These are phyloP conservation scores for Mobula birostris DNA, from an alignment of 2,113 vertebrate genomes.

Conservation along the genomic window DNA sequence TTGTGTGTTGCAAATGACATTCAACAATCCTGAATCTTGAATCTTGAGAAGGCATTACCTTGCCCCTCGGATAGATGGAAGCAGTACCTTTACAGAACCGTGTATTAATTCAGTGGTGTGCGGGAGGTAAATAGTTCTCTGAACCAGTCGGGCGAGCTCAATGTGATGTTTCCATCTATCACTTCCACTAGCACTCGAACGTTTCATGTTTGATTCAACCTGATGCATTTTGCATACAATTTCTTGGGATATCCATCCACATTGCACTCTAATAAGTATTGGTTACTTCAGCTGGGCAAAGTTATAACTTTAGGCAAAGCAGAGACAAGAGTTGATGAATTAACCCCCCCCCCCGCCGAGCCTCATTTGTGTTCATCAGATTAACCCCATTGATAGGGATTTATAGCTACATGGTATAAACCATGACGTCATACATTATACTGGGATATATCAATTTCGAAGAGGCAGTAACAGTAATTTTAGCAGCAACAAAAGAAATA, in stretches of 20 bases:
- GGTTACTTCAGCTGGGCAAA: constrained; percentile 6
- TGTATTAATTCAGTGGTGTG: no score
- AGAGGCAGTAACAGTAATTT: neutral
- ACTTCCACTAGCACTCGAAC: neutral
- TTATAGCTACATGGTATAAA: neutral
- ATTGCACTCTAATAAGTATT: neutral
- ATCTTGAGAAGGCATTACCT: no score
- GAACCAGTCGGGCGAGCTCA: no score
- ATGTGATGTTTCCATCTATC: no score
- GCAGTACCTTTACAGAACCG: no score
- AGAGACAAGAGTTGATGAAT: neutral
- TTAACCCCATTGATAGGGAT: constrained; percentile 25
- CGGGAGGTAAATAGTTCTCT: no score
- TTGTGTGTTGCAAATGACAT: no score
- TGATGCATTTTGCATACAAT: constrained; percentile 12
- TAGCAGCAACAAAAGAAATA: neutral
- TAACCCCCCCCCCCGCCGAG: constrained; percentile 4
- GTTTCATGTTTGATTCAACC: neutral
- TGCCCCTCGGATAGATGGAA: no score
- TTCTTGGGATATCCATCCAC: neutral
- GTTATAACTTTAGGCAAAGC: neutral
- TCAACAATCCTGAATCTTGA: no score
- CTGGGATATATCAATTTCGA: neutral
- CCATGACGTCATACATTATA: constrained; percentile 9
- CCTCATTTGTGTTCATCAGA: constrained; percentile 23